Evolutionary conservation across 2,113 vertebrate species (phyloP), one percentile per base, ranked within the genome.

Genomic region (Blennius ocellaris): DNA sequence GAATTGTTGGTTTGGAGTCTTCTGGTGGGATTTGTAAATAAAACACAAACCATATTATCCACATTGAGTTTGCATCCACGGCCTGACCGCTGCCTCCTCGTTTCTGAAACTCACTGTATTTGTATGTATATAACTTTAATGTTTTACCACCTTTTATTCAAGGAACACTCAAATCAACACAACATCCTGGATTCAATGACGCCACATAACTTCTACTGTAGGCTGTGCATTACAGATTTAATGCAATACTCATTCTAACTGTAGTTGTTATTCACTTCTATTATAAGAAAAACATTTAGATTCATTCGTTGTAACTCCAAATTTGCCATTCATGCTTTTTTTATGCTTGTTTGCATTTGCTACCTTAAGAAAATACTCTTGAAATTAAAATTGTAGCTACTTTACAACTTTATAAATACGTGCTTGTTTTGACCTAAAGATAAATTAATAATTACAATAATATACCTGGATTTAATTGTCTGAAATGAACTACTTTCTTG

Each of bases 81-180:
- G 21, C 21, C 21, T 30, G 2, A 30, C 21, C 2, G 2, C 21
- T 30, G 21, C 10, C 73, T 50, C 50, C 56, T 7, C 14, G 70
- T 44, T 40, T 16, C 1, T 45, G 11, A 73, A 69, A 76, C 37
- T 71, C 64, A 76, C 79, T 82, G 79, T 86, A 81, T 54, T 65
- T 81, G 70, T 85, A 76, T 38, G n/a, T n/a, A 83, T 80, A 80
- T 12, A 41, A 17, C 53, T 59, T 63, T 77, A 39, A 3, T 52
- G n/a, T 69, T 73, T 64, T 36, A 56, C 14, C 51, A 39, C 54
- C 62, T 3, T 3, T 36, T 56, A 15, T 76, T 57, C 2, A 30
- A 30, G 4, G 21, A 30, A 30, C 21, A 30, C 21, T 30, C 21
- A 30, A 2, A 30, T 30, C 21, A 30, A 30, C 0, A 38, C 10